Evolutionary conservation across 2,113 vertebrate genomes (phyloP), one percentile per base, ranked within the genome.

Genomic region (cattle (Bos taurus)): DNA sequence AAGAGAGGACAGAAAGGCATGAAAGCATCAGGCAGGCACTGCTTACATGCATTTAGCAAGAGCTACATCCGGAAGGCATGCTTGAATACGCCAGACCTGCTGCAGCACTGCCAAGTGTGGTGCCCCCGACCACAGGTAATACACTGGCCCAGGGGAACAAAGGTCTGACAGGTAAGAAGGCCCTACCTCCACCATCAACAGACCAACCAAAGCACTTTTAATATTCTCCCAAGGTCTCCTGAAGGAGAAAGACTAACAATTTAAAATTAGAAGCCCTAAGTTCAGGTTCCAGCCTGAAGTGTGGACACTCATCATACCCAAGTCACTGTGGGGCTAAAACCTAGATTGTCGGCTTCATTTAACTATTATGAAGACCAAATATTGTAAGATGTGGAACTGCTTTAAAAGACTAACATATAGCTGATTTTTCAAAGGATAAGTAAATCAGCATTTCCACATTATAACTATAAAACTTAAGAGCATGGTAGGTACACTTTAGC

Each of bases 1-100:
- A 94, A 95, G 81, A 50, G 30, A 93, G 36, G 94, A 95, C 57
- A 36, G 91, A 95, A 95, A 97, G 48, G 82, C 93, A 94, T 50
- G 19, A 91, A 96, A 87, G 83, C 43, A 88, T 43, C 17, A 84
- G 50, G 60, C 25, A 90, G 52, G 33, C 28, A 67, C 2, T n/a
- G 46, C 19, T 16, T 17, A 85, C 17, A 71, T 21, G 15, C 43
- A 83, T 36, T 56, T 13, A 83, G 81, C 50, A 89, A 91, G 23
- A 82, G n/a, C 30, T 80, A 21, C 64, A 71, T 19, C 36, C 94
- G 78, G 12, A 54, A 52, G 54, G 40, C 56, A 67, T 14, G 50
- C 23, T 3, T 15, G 14, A 92, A 19, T 43, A 86, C 57, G 9
- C 17, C 46, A 86, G 82, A 46, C 14, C n/a, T 90, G 60, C 6